phyloP scores from a whole-genome alignment of 2,888 invertebrate genomes.

The Plagodis pulveraria region DNA sequence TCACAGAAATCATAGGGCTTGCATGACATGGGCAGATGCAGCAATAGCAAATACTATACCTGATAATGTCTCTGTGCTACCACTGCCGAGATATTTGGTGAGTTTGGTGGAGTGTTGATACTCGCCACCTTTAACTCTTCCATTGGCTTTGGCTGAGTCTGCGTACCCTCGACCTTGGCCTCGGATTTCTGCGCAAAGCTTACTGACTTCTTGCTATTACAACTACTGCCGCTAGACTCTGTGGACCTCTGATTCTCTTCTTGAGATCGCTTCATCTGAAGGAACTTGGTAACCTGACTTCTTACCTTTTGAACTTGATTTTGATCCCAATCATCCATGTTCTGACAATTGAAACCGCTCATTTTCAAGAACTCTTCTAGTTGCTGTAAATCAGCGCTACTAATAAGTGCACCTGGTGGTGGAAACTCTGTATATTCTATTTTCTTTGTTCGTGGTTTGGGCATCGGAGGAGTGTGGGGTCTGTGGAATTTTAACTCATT shows the following conservation, averaged over 20 bases:
- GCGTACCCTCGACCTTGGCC: conserved; percentile 63
- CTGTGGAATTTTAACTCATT: conserved; percentile 79
- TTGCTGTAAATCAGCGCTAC: conserved; percentile 87
- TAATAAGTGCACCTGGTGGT: conserved; percentile 79
- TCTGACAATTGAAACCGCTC: conserved; percentile 88
- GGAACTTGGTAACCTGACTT: conserved; percentile 89
- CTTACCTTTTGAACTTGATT: conserved; percentile 89
- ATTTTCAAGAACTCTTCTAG: conserved; percentile 89
- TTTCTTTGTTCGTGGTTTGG: conserved; percentile 79
- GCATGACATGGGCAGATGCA: conserved; percentile 53
- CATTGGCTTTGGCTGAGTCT: conserved; percentile 78
- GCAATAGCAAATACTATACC: conserved; percentile 69
- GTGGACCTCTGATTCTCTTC: conserved; percentile 86
- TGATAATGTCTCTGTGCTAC: conserved; percentile 86
- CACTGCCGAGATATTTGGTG: conserved; percentile 88
- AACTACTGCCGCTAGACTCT: conserved; percentile 85
- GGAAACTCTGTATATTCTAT: conserved; percentile 79
- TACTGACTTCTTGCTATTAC: conserved; percentile 89
- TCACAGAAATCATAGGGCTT: conserved; percentile 73
- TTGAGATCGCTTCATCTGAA: conserved; percentile 89
- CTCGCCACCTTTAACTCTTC: conserved; percentile 76
- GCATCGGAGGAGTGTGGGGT: conserved; percentile 81
- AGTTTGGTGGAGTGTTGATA: conserved; percentile 89
- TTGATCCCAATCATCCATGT: conserved; percentile 88
- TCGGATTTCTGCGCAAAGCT: conserved; percentile 89